Base-by-base conservation (phyloP, 2,888 invertebrate genomes). In the Leptinotarsa tumamoca region DNA sequence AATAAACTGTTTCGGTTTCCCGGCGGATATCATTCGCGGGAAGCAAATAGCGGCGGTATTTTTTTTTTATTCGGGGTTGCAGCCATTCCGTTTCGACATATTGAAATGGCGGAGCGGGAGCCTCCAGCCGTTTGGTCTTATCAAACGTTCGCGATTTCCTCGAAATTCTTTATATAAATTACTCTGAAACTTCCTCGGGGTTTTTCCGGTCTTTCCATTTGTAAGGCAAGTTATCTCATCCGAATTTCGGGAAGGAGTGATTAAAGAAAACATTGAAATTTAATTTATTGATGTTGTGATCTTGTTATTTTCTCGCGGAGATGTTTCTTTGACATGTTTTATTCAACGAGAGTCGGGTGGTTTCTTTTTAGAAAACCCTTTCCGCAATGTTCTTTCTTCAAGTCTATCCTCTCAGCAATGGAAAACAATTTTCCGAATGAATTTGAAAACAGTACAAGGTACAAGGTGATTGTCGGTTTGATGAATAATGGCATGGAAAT, bases 81-180 rank as follows among this genome's bases (percentile, higher is more conserved):
- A 54, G n/a, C 18, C 63, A 56, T 33, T 33, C 33, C 56, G 54
- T 13, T 56, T 51, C 61, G 73, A 68, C 68, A 63, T 73, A 73
- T 63, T 61, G 73, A 70, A 74, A 43, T 58, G 27, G 61, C 71
- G 56, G 50, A 58, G 74, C 54, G 14, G 27, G 15, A 13, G 50
- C 71, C 67, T 18, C 14, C n/a, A 43, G 67, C 54, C 18, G 23
- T 43, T 49, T 27, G 67, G n/a, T 56, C 70, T 71, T 71, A 74
- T 71, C 74, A 56, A 71, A 67, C 71, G 71, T 67, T 54, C 33
- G 49, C 58, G 49, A 71, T 63, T 63, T 70, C 51, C 66, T n/a
- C 56, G 66, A 54, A 74, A 70, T 74, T 74, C 74, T 74, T 71
- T 67, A 71, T 74, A 74, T 74, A 74, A 74, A 74, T 71, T 70